Evolutionary conservation across 2,888 invertebrate species (phyloP).

Genomic region (Periphyllus acericola): DNA sequence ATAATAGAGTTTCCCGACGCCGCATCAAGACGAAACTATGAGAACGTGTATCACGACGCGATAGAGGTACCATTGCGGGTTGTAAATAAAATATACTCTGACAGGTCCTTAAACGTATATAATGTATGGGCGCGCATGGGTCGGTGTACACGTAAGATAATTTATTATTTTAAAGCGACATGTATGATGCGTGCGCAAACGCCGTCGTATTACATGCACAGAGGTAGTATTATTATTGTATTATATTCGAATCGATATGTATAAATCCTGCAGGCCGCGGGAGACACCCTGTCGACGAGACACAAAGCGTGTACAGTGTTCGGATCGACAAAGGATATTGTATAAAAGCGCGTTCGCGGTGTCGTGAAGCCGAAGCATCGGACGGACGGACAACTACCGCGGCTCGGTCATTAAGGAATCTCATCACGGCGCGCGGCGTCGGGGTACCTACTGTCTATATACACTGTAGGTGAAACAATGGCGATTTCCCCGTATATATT

Average conservation of each 20-base stretch:
- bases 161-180: background rate
- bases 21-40: background rate
- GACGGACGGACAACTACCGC: background rate
- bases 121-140: background rate
- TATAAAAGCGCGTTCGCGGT: background rate
- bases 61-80: background rate
- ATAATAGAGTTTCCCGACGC: background rate
- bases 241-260: background rate
- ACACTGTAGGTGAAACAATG: slow-evolving; percentile 47
- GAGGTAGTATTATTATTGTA: no score
- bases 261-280: background rate
- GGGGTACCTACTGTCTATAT: no score
- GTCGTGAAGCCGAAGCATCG: background rate
- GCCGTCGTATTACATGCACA: background rate
- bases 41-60: background rate
- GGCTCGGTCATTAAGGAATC: slow-evolving; percentile 40
- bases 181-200: background rate
- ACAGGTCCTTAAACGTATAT: background rate
- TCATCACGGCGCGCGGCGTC: slow-evolving; percentile 22
- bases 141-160: background rate
- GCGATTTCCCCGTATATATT: background rate
- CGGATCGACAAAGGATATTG: slow-evolving; percentile 1
- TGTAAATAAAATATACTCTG: background rate
- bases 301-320: background rate
- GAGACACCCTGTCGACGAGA: background rate